A percentile compares a stretch with the other conserved stretches of the same genome.
phyloP scores from a whole-genome alignment of 2,888 invertebrate species.

The Netelia inedita region DNA sequence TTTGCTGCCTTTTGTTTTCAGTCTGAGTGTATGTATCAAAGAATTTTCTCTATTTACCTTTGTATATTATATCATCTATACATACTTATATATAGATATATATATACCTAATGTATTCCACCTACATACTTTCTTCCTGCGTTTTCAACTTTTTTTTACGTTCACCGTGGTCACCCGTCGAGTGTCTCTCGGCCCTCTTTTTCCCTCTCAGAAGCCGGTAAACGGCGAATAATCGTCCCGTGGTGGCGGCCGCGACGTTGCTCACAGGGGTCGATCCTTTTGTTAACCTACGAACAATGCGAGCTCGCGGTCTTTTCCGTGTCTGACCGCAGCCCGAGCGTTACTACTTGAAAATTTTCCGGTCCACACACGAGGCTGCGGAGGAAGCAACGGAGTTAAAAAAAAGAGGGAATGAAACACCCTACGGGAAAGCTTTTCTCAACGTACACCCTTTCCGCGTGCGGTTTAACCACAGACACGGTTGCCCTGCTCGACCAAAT shows the following conservation, averaged over 20 bases:
- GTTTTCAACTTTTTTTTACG: conserved; percentile 57
- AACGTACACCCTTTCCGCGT: conserved; percentile 36
- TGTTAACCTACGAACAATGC: conserved; percentile 80
- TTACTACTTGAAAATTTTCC: conserved; percentile 73
- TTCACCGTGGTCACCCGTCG: conserved; percentile 47
- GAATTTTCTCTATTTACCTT: background rate
- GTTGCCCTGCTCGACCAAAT: conserved; percentile 34
- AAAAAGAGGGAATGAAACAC: conserved; percentile 18
- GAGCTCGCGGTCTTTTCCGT: conserved; percentile 65
- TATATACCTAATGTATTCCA: conserved; percentile 50
- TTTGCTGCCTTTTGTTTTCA: conserved; percentile 37
- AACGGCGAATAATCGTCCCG: conserved; percentile 81
- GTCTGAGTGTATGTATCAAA: background rate
- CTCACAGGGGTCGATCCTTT: conserved; percentile 74
- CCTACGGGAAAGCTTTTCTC: conserved; percentile 52
- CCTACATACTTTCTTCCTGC: conserved; percentile 46
- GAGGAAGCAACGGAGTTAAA: conserved; percentile 1
- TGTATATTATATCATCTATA: background rate
- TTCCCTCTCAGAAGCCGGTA: conserved; percentile 70
- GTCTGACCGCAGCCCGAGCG: conserved; percentile 72
- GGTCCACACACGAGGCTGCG: conserved; percentile 34
- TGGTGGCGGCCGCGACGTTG: conserved; percentile 63
- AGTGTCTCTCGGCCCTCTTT: conserved; percentile 59
- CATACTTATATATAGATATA: conserved; percentile 3
- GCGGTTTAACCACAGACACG: conserved; percentile 45